Percentiles rank a stretch among this genome's conserved stretches.
Conservation (phyloP, 2,888 invertebrate genomes). For the Seira ritae region DNA sequence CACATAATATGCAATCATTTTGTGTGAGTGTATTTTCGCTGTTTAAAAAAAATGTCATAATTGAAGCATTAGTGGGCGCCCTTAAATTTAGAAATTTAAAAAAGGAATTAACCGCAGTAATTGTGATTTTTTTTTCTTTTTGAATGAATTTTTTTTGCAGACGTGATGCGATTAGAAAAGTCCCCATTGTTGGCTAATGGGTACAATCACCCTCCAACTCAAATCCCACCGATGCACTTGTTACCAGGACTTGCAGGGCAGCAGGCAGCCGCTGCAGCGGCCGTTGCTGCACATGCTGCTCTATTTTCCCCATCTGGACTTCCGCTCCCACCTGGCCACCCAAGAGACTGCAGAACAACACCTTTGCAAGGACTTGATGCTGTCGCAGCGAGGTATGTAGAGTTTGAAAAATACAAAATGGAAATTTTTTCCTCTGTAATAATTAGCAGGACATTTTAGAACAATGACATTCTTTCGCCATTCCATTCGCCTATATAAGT, state of each 20-base stretch:
- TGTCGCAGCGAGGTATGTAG: constrained; percentile 83
- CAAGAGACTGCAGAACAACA: constrained; percentile 89
- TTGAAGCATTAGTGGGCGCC: no score
- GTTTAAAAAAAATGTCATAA: no score
- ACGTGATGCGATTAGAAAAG: constrained; percentile 85
- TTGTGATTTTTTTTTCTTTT: no score
- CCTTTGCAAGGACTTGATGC: constrained; percentile 82
- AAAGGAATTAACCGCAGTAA: no score
- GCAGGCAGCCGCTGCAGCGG: constrained; percentile 75
- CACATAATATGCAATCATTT: no score
- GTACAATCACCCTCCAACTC: constrained; percentile 94
- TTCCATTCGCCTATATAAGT: no score
- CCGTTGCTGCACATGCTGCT: constrained; percentile 81
- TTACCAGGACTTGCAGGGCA: constrained; percentile 84
- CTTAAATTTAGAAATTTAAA: no score
- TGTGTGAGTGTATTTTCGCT: no score
- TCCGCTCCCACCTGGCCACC: constrained; percentile 83
- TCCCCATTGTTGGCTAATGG: constrained; percentile 94
- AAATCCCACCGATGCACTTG: constrained; percentile 95
- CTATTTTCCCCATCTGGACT: constrained; percentile 92
- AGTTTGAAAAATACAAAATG: no score
- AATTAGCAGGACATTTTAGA: no score
- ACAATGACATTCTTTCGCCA: constrained; percentile 13
- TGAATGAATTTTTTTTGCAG: constrained; percentile 59
- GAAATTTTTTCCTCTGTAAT: no score